A percentile compares a stretch with the other conserved stretches of the same genome.
phyloP scores from a whole-genome alignment of 2,113 vertebrate genomes.

The Hyla sarda region DNA sequence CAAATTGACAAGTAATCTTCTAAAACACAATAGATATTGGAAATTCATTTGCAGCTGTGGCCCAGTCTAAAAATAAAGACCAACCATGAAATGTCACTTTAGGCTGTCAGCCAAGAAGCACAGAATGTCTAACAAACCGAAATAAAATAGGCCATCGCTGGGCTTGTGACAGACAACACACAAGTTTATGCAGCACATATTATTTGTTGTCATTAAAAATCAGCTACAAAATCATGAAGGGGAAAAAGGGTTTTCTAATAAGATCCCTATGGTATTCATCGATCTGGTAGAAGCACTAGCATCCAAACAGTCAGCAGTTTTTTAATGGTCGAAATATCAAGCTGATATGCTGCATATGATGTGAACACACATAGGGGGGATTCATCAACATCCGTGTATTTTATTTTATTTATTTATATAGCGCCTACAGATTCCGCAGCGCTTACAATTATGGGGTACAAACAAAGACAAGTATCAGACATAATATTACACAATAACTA shows the following conservation, averaged over 20 bases:
- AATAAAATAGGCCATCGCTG: background rate
- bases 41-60: constrained; percentile 26
- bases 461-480: too few relatives aligned
- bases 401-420: too few relatives aligned
- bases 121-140: background rate
- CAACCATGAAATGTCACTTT: constrained; percentile 40
- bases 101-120: constrained; percentile 27
- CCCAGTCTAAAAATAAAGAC: constrained; percentile 36
- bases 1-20: constrained; percentile 24
- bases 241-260: background rate
- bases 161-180: constrained; percentile 5
- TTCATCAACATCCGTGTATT: too few relatives aligned
- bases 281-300: background rate
- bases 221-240: too few relatives aligned
- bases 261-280: background rate
- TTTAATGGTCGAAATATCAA: too few relatives aligned
- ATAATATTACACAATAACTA: too few relatives aligned
- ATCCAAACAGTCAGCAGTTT: too few relatives aligned
- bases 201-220: background rate
- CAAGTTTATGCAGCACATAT: background rate
- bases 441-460: too few relatives aligned
- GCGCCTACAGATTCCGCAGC: too few relatives aligned
- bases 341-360: too few relatives aligned
- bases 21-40: constrained; percentile 10
- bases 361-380: too few relatives aligned